phyloP scores from a whole-genome alignment of 2,888 invertebrate species.

The Pimpla rufipes region DNA sequence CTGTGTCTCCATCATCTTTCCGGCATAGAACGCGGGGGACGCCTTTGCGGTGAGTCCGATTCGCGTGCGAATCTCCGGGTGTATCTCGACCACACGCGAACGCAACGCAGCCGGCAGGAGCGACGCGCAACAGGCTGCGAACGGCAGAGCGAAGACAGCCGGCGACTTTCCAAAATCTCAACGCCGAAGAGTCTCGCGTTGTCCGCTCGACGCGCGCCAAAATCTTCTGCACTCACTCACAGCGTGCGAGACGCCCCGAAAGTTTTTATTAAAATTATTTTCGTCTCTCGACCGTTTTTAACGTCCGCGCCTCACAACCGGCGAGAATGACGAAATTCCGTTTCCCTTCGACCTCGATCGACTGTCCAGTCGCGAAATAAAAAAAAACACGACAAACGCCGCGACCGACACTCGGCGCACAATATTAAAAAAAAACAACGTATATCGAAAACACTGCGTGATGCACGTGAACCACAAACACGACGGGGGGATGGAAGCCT shows the following conservation, averaged over 20 bases:
- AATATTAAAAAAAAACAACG: no score
- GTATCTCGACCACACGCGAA: not conserved
- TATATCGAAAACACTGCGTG: no score
- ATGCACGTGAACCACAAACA: no score
- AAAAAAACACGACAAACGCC: no score
- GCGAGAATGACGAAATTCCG: no score
- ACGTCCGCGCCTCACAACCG: no score
- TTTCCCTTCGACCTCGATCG: no score
- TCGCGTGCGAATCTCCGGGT: not conserved
- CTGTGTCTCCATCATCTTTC: conserved; percentile 85
- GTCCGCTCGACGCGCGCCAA: not conserved
- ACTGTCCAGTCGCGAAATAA: no score
- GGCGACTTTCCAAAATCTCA: not conserved
- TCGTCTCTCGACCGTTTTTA: no score
- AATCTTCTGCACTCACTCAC: not conserved
- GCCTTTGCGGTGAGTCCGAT: conserved; percentile 9
- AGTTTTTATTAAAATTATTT: no score
- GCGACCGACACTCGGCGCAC: no score
- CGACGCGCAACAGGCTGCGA: not conserved
- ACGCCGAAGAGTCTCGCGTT: not conserved
- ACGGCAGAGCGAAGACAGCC: not conserved
- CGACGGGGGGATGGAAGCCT: not conserved
- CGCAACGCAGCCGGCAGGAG: not conserved
- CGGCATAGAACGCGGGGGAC: conserved; percentile 81
- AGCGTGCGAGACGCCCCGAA: no score